phyloP scores from a whole-genome alignment of 2,888 invertebrate species.

The Brachypalpus laphriformis region DNA sequence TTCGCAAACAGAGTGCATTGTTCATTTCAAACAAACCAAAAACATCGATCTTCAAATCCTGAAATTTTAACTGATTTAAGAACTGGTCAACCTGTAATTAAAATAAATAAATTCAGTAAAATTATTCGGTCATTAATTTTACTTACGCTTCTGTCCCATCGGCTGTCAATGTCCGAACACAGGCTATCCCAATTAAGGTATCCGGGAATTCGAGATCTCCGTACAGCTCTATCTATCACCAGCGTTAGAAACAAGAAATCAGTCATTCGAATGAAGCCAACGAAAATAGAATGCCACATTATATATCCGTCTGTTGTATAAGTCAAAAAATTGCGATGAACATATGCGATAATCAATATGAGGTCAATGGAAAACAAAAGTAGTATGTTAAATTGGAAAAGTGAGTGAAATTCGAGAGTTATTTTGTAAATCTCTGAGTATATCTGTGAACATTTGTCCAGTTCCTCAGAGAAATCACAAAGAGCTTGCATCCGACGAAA shows the following conservation, averaged over 20 bases:
- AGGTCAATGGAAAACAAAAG: conserved; percentile 79
- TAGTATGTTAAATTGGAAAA: conserved; percentile 78
- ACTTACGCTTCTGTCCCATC: conserved; percentile 80
- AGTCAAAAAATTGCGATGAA: conserved; percentile 76
- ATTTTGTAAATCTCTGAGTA: conserved; percentile 76
- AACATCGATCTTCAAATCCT: conserved; percentile 37
- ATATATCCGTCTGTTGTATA: conserved; percentile 71
- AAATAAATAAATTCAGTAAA: not conserved
- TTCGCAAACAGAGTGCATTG: conserved; percentile 17
- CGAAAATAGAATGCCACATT: conserved; percentile 65
- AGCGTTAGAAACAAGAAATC: conserved; percentile 77
- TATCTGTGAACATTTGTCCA: conserved; percentile 76
- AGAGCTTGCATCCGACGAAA: conserved; percentile 77
- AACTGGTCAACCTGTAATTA: conserved; percentile 42
- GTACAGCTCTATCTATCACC: conserved; percentile 76
- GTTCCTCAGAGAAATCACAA: conserved; percentile 77
- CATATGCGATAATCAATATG: conserved; percentile 76
- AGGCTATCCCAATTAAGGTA: conserved; percentile 77
- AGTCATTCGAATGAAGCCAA: conserved; percentile 75
- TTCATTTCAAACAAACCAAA: conserved; percentile 43
- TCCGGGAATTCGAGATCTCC: conserved; percentile 76
- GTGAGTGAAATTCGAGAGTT: conserved; percentile 75
- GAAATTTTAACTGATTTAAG: conserved; percentile 27
- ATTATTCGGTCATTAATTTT: not conserved
- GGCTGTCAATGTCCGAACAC: conserved; percentile 77